Base-by-base conservation (phyloP, 2,888 invertebrate genomes). In the Thymelicus lineola region DNA sequence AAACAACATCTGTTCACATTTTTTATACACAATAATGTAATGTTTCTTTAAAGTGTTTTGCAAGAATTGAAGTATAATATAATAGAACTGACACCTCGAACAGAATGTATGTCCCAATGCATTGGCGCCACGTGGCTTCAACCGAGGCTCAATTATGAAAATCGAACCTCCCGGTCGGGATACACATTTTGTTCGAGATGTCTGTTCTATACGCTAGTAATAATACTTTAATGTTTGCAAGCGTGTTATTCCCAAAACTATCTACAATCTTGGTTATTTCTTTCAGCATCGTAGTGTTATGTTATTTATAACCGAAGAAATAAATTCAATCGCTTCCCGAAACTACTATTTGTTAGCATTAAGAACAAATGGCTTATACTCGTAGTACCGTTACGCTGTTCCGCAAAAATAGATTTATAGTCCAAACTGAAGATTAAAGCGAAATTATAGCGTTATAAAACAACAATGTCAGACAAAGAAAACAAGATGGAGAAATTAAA, bases 401-500 rank as follows among this genome's bases (percentile, higher is more conserved):
- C 20, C 1, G 7, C 35, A 28, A 46, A 50, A 35, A 62, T 28
- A 60, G 60, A 60, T 60, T 60, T 45, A 62, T 62, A 61, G 50
- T 35, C 48, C n/a, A 48, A 46, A 61, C 28, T 35, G 36, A 69
- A 66, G 36, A 60, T 46, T 46, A 53, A 64, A 72, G 20, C 60
- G 20, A 60, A 28, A 15, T 38, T 62, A 36, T 57, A n/a, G 5
- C 38, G n/a, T 20, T 45, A 38, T 55, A 42, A 42, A n/a, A 36
- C 42, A 79, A 73, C 71, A 6, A 90, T 89, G 87, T 75, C 85
- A 35, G 90, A 86, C 9, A 85, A 82, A 70, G 87, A 90, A 4
- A 90, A 88, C 38, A 91, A 87, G 79, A 87, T 93, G 79, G 87
- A 88, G 0, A 79, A 81, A 12, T 72, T 93, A 0, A 94, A 90